Evolutionary conservation across 2,113 vertebrate species (phyloP), one percentile per base, ranked within the genome.

Genomic region (Nematolebias whitei): DNA sequence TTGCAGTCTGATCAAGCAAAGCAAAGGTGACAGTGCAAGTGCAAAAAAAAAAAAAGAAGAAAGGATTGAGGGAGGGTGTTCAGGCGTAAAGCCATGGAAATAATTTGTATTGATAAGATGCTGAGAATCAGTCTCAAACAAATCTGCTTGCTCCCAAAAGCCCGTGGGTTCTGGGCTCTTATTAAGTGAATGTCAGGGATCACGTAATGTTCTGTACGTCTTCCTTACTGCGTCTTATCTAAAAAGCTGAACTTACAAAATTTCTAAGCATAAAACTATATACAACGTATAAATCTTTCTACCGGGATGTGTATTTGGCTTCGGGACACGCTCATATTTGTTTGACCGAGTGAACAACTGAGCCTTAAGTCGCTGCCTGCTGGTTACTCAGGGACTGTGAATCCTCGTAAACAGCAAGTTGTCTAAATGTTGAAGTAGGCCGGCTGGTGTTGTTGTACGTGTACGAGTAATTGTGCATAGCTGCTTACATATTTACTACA

Each of bases 401-500:
- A 76, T 76, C 32, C 75, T 68, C 68, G 63, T 86, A 75, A 72
- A 77, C 12, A 51, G 53, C 29, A 63, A 74, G 48, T 54, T 60
- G 71, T 63, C 56, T 86, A 68, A 80, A 79, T 79, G 71, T 35
- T 70, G 40, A 71, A 78, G 63, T 51, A 63, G 53, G 53, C 50
- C 55, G 32, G 58, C 73, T 75, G 76, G 80, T 66, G 54, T 43
- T 47, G 49, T 16, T 9, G 59, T 71, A 63, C 63, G 60, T 64
- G 62, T 61, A 64, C 2, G 47, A 68, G 71, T 43, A 20, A 50
- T 56, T 44, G 55, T 56, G 63, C 57, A 39, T 56, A 14, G 72
- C 69, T 74, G 82, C 72, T 83, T 83, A 85, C 71, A 85, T 76
- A 62, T 81, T 49, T 52, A 13, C 71, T 64, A 32, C 67, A 57